Percentiles rank a stretch among this genome's conserved stretches.
Evolutionary conservation across 2,888 invertebrate genomes (phyloP).

Genomic region (Oligia latruncula): DNA sequence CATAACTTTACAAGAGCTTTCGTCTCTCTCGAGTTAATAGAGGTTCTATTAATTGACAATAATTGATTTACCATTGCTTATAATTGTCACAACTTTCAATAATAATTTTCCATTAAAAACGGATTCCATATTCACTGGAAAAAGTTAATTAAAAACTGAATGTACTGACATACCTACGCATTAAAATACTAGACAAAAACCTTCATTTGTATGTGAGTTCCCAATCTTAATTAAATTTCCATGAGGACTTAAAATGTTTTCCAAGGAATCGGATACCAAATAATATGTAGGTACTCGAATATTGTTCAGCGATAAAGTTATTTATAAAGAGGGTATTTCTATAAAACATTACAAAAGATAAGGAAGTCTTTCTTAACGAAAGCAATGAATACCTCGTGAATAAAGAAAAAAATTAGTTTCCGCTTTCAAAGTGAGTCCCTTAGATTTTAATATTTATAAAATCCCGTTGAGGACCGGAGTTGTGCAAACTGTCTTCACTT

Average conservation of each 20-base stretch:
- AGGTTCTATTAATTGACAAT: constrained; percentile 77
- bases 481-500: constrained; percentile 80
- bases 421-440: constrained; percentile 78
- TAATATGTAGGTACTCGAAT: constrained; percentile 7
- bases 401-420: constrained; percentile 79
- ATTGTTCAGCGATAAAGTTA: constrained; percentile 49
- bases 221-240: constrained; percentile 49
- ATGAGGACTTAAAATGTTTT: constrained; percentile 30
- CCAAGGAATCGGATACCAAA: constrained; percentile 30
- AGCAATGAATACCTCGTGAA: constrained; percentile 76
- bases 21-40: constrained; percentile 75
- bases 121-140: constrained; percentile 17
- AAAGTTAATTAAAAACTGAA: constrained; percentile 33
- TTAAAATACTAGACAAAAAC: constrained; percentile 25
- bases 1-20: constrained; percentile 83
- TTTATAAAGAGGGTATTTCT: constrained; percentile 52
- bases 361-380: constrained; percentile 65
- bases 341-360: constrained; percentile 57
- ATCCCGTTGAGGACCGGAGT: constrained; percentile 82
- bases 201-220: constrained; percentile 9
- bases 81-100: constrained; percentile 48
- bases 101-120: constrained; percentile 27
- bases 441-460: constrained; percentile 86
- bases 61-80: constrained; percentile 72
- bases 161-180: background rate